Percentiles rank a stretch among this genome's conserved stretches.
Conservation (phyloP, 1,140 invertebrate species). For the Trachymyrmex septentrionalis region DNA sequence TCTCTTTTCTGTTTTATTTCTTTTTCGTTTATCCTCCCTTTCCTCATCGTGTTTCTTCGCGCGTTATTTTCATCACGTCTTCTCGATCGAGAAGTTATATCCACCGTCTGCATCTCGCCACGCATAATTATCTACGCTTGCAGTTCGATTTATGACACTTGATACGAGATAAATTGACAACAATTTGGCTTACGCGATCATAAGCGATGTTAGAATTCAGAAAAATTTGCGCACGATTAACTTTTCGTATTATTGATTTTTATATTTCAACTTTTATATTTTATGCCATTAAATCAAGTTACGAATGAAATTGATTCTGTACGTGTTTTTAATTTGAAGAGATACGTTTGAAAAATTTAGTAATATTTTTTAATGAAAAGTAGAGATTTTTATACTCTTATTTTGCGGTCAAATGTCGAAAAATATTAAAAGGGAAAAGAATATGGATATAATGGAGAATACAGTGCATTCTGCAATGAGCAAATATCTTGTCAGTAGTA, state of each 20-base stretch:
- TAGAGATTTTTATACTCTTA: neutral
- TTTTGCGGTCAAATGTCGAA: neutral
- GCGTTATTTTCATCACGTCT: conserved; percentile 54
- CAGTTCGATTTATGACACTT: neutral
- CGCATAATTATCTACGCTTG: conserved; percentile 47
- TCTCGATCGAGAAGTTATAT: conserved; percentile 34
- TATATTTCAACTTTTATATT: neutral
- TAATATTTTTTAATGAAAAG: neutral
- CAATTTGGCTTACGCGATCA: neutral
- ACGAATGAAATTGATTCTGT: neutral
- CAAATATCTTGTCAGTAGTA: too few relatives aligned
- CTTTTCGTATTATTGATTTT: neutral
- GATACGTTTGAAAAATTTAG: neutral
- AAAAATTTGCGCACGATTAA: neutral
- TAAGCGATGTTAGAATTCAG: neutral
- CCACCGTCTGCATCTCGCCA: conserved; percentile 24
- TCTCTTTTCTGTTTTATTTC: conserved; percentile 48
- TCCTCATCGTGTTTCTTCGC: conserved; percentile 48
- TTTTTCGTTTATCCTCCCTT: conserved; percentile 2
- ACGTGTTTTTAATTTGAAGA: neutral
- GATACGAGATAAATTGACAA: neutral
- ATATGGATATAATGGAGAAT: too few relatives aligned
- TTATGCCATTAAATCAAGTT: neutral
- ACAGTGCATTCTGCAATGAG: too few relatives aligned
- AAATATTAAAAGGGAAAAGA: neutral